Conservation (phyloP, 2,113 vertebrate species). For the Amblyopsis rosae region DNA sequence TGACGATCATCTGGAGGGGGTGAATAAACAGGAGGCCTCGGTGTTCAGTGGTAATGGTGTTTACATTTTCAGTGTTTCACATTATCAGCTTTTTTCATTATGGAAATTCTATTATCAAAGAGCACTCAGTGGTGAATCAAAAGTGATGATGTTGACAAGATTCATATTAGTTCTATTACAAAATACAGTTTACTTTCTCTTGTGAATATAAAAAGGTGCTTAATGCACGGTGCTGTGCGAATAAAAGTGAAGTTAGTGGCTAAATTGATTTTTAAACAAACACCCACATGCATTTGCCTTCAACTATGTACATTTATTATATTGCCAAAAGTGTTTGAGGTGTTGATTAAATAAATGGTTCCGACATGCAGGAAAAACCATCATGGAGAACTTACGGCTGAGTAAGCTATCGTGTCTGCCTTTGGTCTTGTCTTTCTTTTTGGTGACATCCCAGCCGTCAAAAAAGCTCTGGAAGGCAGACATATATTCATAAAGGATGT, state of each 20-base stretch:
- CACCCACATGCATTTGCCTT: neutral
- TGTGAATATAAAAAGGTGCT: neutral
- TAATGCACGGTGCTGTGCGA: neutral
- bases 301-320: neutral
- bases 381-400: conserved; percentile 63
- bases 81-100: neutral
- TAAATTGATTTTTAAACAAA: neutral
- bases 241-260: neutral
- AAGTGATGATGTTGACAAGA: neutral
- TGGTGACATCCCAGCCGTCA: conserved; percentile 91
- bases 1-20: conserved; percentile 86
- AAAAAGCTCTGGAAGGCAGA: conserved; percentile 87
- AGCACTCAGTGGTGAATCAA: neutral
- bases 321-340: neutral
- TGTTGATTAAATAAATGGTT: neutral
- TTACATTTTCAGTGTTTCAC: neutral
- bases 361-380: neutral
- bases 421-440: conserved; percentile 94
- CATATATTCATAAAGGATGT: neutral
- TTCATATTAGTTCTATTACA: neutral
- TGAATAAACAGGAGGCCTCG: conserved; percentile 7
- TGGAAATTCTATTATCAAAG: neutral
- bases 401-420: conserved; percentile 77
- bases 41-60: neutral
- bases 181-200: neutral